Evolutionary conservation across 2,113 vertebrate species (phyloP).

Genomic region (Xiphophorus maculatus): DNA sequence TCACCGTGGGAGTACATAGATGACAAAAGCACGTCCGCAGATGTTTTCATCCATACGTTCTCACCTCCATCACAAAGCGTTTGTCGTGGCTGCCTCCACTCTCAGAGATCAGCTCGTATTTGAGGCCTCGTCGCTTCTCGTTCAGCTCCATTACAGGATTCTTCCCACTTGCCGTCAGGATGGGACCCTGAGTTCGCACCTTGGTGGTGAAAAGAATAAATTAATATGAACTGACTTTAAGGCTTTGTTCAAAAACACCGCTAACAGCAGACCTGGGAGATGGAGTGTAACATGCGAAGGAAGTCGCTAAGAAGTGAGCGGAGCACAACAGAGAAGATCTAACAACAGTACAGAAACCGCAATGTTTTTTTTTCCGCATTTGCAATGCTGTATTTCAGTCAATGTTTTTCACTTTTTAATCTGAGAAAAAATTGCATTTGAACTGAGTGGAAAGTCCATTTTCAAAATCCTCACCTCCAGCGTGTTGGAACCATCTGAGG

Average conservation of each 20-base stretch:
- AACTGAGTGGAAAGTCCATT: not conserved
- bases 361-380: not conserved
- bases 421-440: not conserved
- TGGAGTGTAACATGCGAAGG: not conserved
- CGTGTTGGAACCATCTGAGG: conserved; percentile 92
- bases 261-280: not conserved
- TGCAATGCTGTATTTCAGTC: not conserved
- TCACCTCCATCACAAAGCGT: conserved; percentile 98
- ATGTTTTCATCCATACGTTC: conserved; percentile 18
- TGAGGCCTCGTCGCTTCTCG: conserved; percentile 96
- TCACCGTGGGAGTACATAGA: not conserved
- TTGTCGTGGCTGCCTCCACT: conserved; percentile 98
- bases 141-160: conserved; percentile 99
- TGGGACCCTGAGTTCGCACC: conserved; percentile 99
- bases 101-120: conserved; percentile 98
- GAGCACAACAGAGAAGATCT: not conserved
- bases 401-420: not conserved
- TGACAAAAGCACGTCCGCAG: not conserved
- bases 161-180: conserved; percentile 98
- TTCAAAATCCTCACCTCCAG: conserved; percentile 85
- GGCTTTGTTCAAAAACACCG: not conserved
- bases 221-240: not conserved
- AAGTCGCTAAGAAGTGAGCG: not conserved
- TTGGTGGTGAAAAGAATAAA: conserved; percentile 48
- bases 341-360: not conserved